phyloP scores from a whole-genome alignment of 2,797 vertebrate species.

The Danio jaintianensis region DNA sequence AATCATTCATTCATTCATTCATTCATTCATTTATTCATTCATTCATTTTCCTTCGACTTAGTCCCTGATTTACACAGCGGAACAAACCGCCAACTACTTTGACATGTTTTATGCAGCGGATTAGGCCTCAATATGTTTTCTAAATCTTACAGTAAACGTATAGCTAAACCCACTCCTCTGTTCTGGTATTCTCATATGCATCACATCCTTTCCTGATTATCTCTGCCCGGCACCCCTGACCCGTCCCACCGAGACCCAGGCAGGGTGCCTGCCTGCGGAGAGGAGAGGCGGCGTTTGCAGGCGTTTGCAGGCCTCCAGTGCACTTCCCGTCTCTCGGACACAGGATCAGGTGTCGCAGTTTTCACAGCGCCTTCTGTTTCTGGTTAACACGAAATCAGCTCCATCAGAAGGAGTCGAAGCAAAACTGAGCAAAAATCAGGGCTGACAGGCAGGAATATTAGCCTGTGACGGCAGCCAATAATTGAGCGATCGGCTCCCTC shows the following conservation, averaged over 20 bases:
- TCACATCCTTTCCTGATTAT: slow-evolving; percentile 23
- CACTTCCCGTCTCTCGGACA: slow-evolving; percentile 75
- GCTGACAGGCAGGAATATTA: slow-evolving; percentile 89
- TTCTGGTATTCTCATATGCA: not conserved
- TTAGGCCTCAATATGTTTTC: too few species aligned
- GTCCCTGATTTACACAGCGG: too few species aligned
- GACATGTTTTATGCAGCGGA: too few species aligned
- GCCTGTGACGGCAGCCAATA: slow-evolving; percentile 82
- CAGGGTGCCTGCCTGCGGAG: slow-evolving; percentile 57
- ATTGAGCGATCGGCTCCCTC: slow-evolving; percentile 82
- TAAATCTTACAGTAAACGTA: too few species aligned
- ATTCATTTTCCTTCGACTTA: too few species aligned
- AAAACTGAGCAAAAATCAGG: slow-evolving; percentile 83
- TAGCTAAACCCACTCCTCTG: not conserved
- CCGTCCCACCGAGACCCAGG: slow-evolving; percentile 14
- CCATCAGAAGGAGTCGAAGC: slow-evolving; percentile 83
- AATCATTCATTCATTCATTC: too few species aligned
- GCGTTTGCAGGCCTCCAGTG: slow-evolving; percentile 61
- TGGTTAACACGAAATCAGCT: slow-evolving; percentile 82
- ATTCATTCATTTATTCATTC: too few species aligned
- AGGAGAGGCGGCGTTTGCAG: slow-evolving; percentile 68
- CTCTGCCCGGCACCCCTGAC: slow-evolving; percentile 2
- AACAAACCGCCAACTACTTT: too few species aligned
- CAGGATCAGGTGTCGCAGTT: slow-evolving; percentile 84
- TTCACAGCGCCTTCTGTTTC: slow-evolving; percentile 87